These are phyloP conservation scores for Hermatobates lingyangjiaoensis DNA, from an alignment of 1,140 invertebrate genomes.

Conservation along the genomic window DNA sequence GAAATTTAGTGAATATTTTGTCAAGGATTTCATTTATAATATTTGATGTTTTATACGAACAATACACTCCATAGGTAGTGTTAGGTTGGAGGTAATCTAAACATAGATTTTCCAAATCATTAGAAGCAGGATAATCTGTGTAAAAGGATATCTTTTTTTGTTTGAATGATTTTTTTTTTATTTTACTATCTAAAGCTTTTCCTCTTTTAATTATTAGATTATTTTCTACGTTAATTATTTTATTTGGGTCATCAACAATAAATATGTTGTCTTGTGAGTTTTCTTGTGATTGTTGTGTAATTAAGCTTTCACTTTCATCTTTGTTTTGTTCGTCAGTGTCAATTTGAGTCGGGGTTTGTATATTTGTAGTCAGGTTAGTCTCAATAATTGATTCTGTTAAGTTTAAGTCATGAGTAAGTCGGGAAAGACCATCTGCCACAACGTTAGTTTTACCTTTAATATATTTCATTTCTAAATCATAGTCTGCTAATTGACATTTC, in stretches of 20 bases:
- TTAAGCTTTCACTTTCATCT: background rate
- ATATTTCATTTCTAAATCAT: slow-evolving; percentile 13
- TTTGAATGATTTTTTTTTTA: background rate
- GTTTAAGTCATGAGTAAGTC: background rate
- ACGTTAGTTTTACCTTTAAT: slow-evolving; percentile 19
- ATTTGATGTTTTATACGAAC: background rate
- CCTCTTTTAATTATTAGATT: background rate
- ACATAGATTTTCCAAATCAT: background rate
- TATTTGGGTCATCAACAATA: background rate
- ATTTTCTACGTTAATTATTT: background rate
- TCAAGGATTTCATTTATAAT: slow-evolving; percentile 1
- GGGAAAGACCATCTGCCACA: slow-evolving; percentile 17
- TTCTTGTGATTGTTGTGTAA: background rate
- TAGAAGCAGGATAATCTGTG: background rate
- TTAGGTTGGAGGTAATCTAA: background rate
- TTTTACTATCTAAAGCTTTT: background rate
- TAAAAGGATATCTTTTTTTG: background rate
- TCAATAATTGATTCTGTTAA: background rate
- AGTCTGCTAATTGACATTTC: slow-evolving; percentile 13
- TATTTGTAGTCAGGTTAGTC: background rate
- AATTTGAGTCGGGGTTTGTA: background rate
- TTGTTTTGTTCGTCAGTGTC: background rate
- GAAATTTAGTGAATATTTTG: background rate
- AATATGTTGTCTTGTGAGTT: background rate
- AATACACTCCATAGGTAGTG: slow-evolving; percentile 5